Base-by-base conservation (phyloP, 2,113 vertebrate genomes). In the Coptodon bakossiorum region DNA sequence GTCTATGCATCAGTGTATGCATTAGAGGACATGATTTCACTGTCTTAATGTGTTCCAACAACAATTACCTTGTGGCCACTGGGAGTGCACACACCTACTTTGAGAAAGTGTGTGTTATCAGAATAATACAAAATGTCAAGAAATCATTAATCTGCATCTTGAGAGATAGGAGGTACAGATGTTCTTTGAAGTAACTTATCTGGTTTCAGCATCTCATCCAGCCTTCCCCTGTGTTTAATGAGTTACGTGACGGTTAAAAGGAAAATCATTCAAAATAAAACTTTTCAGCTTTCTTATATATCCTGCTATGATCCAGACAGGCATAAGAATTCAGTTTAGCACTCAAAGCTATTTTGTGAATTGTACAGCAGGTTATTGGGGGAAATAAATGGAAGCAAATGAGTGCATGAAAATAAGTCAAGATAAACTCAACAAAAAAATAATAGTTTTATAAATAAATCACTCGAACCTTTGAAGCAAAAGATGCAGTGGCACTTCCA, bases 391-490 rank as follows among this genome's bases (percentile, higher is more conserved):
- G 0, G 19, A 68, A n/a, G 34, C 63, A 68, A 68, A 68, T 68
- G 45, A 81, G 73, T 81, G 38, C 11, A 66, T 81, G 71, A 81
- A 52, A 79, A 78, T 22, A 54, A 85, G 73, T 68, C 27, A 71
- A 68, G 36, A 90, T 31, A 19, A 61, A 56, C 12, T 4, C 59
- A 31, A 29, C 78, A 82, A 87, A 83, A 82, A 85, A 57, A 31
- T 17, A 22, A 38, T 3, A 22, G 34, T 16, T 83, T 88, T 84
- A 93, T 87, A 93, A 93, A 94, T 91, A 90, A 87, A 88, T 82
- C 84, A 79, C 52, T 81, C 5, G 27, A 73, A 45, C 88, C 83
- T 29, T 87, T 80, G 45, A 71, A 90, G 79, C 91, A 68, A 84
- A 24, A 89, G 66, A 68, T 89, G 73, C 87, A 80, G 61, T 7